Evolutionary conservation across 2,797 vertebrate genomes (phyloP).

Genomic region (Podarcis siculus): DNA sequence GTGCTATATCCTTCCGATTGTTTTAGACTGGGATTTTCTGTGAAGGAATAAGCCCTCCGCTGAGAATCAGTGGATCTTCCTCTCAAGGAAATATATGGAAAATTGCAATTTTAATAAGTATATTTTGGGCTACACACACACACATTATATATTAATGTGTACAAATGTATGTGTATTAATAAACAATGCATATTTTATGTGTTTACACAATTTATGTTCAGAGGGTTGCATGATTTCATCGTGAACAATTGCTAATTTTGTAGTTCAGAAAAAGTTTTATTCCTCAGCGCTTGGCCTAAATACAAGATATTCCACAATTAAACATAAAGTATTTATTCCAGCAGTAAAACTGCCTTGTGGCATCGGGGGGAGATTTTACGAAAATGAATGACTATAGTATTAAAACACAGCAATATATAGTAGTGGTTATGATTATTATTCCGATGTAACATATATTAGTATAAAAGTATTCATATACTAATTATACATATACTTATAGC

Average conservation of each 20-base stretch:
- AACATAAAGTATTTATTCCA: constrained; percentile 33
- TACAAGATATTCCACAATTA: constrained; percentile 27
- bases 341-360: constrained; percentile 10
- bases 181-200: constrained; percentile 32
- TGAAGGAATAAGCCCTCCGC: not conserved
- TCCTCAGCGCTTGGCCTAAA: not conserved
- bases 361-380: constrained; percentile 12
- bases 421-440: constrained; percentile 1
- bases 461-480: constrained; percentile 23
- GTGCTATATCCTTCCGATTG: not conserved
- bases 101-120: constrained; percentile 2
- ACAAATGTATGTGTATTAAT: constrained; percentile 24
- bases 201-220: constrained; percentile 27
- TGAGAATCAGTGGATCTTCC: not conserved
- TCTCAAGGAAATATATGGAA: constrained; percentile 13
- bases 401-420: constrained; percentile 20
- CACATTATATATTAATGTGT: constrained; percentile 34
- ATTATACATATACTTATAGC: constrained; percentile 27
- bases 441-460: not conserved
- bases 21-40: not conserved
- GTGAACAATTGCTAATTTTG: constrained; percentile 16
- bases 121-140: not conserved
- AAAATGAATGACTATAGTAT: not conserved
- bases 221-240: not conserved
- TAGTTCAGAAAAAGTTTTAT: not conserved